Percentiles rank a stretch among this genome's conserved stretches.
Conservation (phyloP, 2,113 vertebrate genomes). For the Capreolus pygargus region DNA sequence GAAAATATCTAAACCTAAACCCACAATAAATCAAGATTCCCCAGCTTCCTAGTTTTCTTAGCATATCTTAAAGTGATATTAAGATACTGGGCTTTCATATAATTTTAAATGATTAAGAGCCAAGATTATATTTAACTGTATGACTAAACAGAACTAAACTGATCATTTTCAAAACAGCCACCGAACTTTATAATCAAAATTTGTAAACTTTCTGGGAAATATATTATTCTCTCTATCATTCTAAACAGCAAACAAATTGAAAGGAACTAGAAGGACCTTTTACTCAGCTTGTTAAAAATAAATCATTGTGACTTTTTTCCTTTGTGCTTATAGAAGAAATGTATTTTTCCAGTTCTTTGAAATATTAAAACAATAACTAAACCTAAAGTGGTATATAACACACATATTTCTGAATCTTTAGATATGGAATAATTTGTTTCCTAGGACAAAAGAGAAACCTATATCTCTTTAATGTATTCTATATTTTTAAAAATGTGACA, state of each 20-base stretch:
- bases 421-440: neutral
- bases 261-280: neutral
- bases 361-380: neutral
- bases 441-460: neutral
- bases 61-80: neutral
- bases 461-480: neutral
- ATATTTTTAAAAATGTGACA: neutral
- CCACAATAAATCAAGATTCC: neutral
- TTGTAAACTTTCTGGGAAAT: neutral
- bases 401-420: constrained; percentile 15
- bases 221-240: neutral
- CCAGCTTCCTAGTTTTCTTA: neutral
- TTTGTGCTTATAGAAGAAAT: neutral
- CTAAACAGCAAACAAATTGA: neutral
- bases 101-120: neutral
- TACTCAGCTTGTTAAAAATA: neutral
- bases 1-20: neutral
- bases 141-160: neutral
- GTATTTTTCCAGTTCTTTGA: neutral
- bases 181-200: neutral
- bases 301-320: neutral
- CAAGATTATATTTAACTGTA: neutral
- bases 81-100: neutral
- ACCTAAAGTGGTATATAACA: neutral
- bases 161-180: constrained; percentile 2